Base-by-base conservation (phyloP, 2,888 invertebrate genomes). In the Phengaris alcon region DNA sequence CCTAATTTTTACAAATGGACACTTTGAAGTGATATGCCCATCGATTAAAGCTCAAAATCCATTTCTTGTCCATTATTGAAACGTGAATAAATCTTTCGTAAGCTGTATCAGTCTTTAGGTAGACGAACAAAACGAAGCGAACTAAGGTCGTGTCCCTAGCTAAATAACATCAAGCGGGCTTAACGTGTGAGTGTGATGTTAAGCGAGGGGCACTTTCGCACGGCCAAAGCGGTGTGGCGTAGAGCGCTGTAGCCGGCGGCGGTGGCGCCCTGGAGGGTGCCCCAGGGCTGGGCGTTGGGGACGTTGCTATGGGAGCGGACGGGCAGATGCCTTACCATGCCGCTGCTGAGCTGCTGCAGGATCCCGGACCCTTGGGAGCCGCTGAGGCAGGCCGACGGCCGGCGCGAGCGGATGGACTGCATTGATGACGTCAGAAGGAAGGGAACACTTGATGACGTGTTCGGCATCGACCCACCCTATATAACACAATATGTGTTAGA, bases 281-380 rank as follows among this genome's bases (percentile, higher is more conserved):
- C 89, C 94, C 93, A 93, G 86, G 92, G 90, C 83, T 88, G 82
- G 84, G 86, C 85, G 84, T 83, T 86, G 81, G 85, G 86, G 81
- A 84, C 84, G 85, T 93, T 93, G 86, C 94, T 94, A 91, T 95
- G 95, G 90, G 95, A 94, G 91, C 95, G 94, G 83, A 88, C 87
- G 86, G 95, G 95, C 90, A 96, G 94, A 93, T 95, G 96, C 95
- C 97, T 97, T 97, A 98, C 98, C 97, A 98, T 96, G 95, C 97
- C 97, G 92, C 96, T 96, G 95, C 97, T 97, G 88, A 98, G 94
- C 91, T 98, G 97, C 87, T 98, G 97, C 81, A 98, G 93, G 78
- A 98, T 93, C 80, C 97, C 96, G 79, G 96, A 95, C 83, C 96
- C 96, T 84, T 95, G 95, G 75, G 96, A 95, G 83, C 95, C 95